Evolutionary conservation across 2,797 vertebrate genomes (phyloP).

Genomic region (Neostethus bicornis): DNA sequence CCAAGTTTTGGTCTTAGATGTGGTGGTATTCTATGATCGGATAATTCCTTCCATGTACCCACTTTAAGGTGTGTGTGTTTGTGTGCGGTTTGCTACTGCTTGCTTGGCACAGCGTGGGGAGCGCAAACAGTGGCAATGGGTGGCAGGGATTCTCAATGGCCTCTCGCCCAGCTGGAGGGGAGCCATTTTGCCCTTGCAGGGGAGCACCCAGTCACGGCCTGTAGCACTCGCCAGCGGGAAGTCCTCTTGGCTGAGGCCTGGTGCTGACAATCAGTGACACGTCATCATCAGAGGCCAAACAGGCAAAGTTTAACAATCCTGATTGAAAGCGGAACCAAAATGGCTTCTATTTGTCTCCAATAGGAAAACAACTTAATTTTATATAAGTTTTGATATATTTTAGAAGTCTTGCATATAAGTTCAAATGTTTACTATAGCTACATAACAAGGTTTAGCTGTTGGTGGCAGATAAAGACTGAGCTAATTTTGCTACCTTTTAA

Average conservation of each 20-base stretch:
- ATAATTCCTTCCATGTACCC: conserved; percentile 73
- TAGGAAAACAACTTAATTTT: not conserved
- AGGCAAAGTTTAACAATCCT: conserved; percentile 24
- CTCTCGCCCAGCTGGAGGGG: conserved; percentile 78
- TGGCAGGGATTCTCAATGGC: conserved; percentile 72
- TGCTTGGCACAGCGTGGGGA: conserved; percentile 56
- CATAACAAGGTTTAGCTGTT: conserved; percentile 29
- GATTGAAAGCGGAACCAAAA: conserved; percentile 17
- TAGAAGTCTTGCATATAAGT: too few relatives aligned
- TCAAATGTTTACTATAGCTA: too few relatives aligned
- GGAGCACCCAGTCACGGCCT: conserved; percentile 68
- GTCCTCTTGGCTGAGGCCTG: conserved; percentile 69
- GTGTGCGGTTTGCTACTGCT: conserved; percentile 42
- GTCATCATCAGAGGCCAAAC: conserved; percentile 51
- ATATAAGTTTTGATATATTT: too few relatives aligned
- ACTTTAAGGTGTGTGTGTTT: conserved; percentile 71
- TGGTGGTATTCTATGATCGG: conserved; percentile 73
- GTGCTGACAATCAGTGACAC: conserved; percentile 67
- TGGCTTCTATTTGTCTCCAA: not conserved
- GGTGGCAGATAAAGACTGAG: conserved; percentile 53
- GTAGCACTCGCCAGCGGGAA: conserved; percentile 63
- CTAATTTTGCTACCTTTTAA: conserved; percentile 31
- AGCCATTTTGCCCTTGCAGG: conserved; percentile 68
- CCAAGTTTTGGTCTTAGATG: conserved; percentile 79
- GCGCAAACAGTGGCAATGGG: conserved; percentile 73